Conservation (phyloP, 2,797 vertebrate species). For the Sebastes trivittatus region DNA sequence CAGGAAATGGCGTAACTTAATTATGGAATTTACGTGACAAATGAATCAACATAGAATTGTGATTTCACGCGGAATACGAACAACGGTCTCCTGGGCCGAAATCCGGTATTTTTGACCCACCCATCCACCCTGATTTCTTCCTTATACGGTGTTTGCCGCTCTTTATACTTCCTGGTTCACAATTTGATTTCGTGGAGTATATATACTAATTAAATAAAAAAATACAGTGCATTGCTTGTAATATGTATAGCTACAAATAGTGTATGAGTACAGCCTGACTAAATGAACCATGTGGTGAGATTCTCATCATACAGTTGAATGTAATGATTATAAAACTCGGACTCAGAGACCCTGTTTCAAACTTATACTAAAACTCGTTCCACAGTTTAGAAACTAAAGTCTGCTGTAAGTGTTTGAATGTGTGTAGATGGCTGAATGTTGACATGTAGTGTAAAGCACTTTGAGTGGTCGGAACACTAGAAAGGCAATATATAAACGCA, state of each 20-base stretch:
- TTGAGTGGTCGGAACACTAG: not conserved
- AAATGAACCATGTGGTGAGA: not conserved
- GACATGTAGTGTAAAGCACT: not conserved
- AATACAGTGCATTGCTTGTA: rapidly evolving
- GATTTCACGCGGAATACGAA: no score
- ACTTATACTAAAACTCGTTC: not conserved
- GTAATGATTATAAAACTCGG: not conserved
- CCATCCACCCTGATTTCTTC: no score
- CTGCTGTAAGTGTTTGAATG: rapidly evolving
- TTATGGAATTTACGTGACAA: no score
- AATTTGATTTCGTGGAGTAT: rapidly evolving
- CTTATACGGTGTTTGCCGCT: no score
- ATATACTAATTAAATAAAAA: no score
- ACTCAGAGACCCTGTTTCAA: not conserved
- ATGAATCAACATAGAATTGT: no score
- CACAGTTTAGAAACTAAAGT: not conserved
- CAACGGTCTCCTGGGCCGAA: no score
- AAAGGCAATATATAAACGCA: not conserved
- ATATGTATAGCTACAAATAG: rapidly evolving
- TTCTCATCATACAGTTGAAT: not conserved
- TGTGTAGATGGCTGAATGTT: not conserved
- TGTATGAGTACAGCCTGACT: no score
- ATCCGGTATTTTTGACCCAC: no score
- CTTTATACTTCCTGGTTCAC: no score
- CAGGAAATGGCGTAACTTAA: no score